phyloP scores from a whole-genome alignment of 2,113 vertebrate species.

The Merops nubicus region DNA sequence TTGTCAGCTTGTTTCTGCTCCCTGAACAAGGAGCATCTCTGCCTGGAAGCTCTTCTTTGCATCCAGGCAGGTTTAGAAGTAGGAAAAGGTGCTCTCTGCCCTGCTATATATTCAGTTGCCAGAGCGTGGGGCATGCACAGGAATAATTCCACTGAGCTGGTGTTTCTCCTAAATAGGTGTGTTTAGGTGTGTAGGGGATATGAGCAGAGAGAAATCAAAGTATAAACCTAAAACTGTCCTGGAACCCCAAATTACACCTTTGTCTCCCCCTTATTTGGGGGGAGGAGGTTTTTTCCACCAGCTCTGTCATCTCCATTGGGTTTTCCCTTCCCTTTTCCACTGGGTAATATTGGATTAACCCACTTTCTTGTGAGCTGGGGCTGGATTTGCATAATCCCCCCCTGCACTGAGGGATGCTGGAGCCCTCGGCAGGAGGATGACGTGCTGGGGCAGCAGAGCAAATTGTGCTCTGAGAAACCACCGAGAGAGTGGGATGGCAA shows the following conservation, averaged over 20 bases:
- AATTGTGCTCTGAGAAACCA: slow-evolving; percentile 19
- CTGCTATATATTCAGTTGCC: neutral
- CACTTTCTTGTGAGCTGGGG: slow-evolving; percentile 74
- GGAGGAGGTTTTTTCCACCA: neutral
- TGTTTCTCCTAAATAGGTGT: neutral
- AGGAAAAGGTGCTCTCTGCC: neutral
- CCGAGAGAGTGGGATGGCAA: neutral
- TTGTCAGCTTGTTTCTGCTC: neutral
- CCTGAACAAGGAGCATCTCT: neutral
- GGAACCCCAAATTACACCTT: accelerated
- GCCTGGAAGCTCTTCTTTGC: neutral
- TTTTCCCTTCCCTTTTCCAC: slow-evolving; percentile 48
- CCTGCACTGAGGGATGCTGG: neutral
- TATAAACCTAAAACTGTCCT: accelerated
- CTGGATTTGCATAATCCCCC: slow-evolving; percentile 79
- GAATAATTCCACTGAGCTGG: neutral
- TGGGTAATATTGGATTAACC: slow-evolving; percentile 82
- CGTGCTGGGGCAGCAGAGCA: neutral
- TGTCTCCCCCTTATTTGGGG: accelerated
- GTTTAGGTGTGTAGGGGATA: neutral
- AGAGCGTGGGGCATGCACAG: accelerated
- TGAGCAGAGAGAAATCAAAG: neutral
- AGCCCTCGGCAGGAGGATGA: slow-evolving; percentile 31
- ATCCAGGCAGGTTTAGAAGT: neutral
- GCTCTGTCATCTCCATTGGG: neutral